Conservation (phyloP, 2,797 vertebrate genomes). For the Smutsia gigantea region DNA sequence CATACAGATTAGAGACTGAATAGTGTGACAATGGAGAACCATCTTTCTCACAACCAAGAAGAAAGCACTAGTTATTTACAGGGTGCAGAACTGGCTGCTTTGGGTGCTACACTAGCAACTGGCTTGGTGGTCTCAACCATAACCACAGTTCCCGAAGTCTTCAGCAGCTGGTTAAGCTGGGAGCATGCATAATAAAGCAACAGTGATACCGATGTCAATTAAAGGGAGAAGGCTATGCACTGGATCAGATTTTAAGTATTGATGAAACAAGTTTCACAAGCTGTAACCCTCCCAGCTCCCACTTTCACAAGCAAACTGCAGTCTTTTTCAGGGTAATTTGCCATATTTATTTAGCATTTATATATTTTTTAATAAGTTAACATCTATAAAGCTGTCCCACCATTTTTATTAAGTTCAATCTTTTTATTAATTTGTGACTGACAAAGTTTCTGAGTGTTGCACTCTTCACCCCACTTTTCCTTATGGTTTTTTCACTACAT, state of each 20-base stretch:
- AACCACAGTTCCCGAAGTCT: not conserved
- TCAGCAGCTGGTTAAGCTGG: not conserved
- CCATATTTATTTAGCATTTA: not conserved
- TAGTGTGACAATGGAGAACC: not conserved
- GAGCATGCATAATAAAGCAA: not conserved
- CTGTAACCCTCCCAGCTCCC: not conserved
- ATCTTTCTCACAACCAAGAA: not conserved
- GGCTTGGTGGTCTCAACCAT: not conserved
- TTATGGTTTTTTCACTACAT: not conserved
- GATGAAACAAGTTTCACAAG: not conserved
- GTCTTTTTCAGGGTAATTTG: not conserved
- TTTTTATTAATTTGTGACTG: not conserved
- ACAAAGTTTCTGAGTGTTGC: not conserved
- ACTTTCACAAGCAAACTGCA: not conserved
- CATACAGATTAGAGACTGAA: not conserved
- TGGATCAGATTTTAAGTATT: not conserved
- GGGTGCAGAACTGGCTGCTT: not conserved
- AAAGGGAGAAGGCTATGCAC: not conserved
- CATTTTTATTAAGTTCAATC: not conserved
- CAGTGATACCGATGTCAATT: not conserved
- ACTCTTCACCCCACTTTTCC: not conserved
- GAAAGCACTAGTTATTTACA: not conserved
- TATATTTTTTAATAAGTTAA: not conserved
- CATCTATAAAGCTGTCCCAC: not conserved
- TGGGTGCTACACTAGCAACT: not conserved